phyloP scores from a whole-genome alignment of 2,113 vertebrate genomes.

The Hippopotamus amphibius region DNA sequence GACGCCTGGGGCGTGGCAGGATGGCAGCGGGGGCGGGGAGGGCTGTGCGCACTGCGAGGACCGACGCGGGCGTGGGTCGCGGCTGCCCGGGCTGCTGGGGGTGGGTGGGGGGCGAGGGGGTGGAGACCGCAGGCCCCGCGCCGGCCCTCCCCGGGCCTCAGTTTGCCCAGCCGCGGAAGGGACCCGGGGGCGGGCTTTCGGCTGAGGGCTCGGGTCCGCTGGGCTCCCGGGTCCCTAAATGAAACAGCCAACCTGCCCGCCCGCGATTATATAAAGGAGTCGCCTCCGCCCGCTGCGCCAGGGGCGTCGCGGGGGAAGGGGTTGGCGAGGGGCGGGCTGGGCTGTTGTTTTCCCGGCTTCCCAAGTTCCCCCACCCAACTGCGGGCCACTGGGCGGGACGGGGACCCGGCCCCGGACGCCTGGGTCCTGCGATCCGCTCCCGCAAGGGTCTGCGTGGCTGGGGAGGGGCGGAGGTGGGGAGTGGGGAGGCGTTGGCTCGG shows the following conservation, averaged over 20 bases:
- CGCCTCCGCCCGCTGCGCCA: slow-evolving; percentile 76
- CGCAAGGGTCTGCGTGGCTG: slow-evolving; percentile 19
- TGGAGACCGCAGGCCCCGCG: not conserved
- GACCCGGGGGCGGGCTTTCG: not conserved
- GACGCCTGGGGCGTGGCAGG: slow-evolving; percentile 77
- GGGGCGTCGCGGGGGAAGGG: slow-evolving; percentile 75
- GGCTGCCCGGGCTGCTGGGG: not conserved
- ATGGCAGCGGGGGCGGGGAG: slow-evolving; percentile 79
- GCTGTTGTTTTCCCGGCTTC: slow-evolving; percentile 68
- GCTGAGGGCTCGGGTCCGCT: not conserved
- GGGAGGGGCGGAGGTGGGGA: slow-evolving; percentile 40
- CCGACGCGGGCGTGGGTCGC: slow-evolving; percentile 63
- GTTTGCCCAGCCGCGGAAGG: not conserved
- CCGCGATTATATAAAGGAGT: slow-evolving; percentile 80
- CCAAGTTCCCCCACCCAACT: slow-evolving; percentile 66
- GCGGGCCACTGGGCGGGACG: slow-evolving; percentile 54
- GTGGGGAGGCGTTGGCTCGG: slow-evolving; percentile 13
- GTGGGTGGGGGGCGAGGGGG: not conserved
- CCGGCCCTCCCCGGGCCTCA: not conserved
- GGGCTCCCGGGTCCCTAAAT: slow-evolving; percentile 33
- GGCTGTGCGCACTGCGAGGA: slow-evolving; percentile 66
- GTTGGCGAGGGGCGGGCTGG: slow-evolving; percentile 70
- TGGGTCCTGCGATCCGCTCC: slow-evolving; percentile 5
- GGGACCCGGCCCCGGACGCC: slow-evolving; percentile 4
- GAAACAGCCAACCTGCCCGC: slow-evolving; percentile 69